Base-by-base conservation (phyloP, 1,140 invertebrate species). In the Rhyacophila brunnea region DNA sequence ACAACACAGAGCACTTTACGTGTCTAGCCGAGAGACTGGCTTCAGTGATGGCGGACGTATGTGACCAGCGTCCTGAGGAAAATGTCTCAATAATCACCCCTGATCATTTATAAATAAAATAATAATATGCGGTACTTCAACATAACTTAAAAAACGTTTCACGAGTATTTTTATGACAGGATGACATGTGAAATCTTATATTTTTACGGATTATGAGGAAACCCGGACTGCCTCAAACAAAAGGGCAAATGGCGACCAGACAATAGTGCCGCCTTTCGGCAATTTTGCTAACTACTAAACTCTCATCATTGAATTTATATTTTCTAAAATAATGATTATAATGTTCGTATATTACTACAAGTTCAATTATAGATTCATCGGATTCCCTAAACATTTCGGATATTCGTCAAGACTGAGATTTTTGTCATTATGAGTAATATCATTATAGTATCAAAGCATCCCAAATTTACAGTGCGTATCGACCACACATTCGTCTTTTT, bases 1-100 rank as follows among this genome's bases (percentile, higher is more conserved):
- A 60, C 58, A 60, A 54, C 58, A 60, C 58, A 60, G 58, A 36
- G 32, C 49, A 60, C 58, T 60, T 60, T 60, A 60, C 58, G 58
- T 60, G 58, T 60, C 58, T 60, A 60, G 49, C 58, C 49, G 51
- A 54, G 48, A 51, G 51, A 60, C 58, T 34, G 58, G 51, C 58
- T 60, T 60, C 51, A 53, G 58, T 45, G 58, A 60, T 60, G 58
- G 58, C 58, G 58, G 58, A 60, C 58, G 58, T 53, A 60, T 53
- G 43, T 28, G 49, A 53, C 28, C 35, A 43, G 58, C 58, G 58
- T 60, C 58, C 58, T n/a, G 58, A 42, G 23, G 49, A 54, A 52
- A 52, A 28, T 52, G 45, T 53, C 44, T 52, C 44, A 58, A 51
- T 44, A 51, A 46, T 58, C 56, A 58, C 56, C 49, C 38, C 34